These are phyloP conservation scores for Aspidapion aeneum DNA, from an alignment of 2,888 invertebrate species.

Conservation along the genomic window DNA sequence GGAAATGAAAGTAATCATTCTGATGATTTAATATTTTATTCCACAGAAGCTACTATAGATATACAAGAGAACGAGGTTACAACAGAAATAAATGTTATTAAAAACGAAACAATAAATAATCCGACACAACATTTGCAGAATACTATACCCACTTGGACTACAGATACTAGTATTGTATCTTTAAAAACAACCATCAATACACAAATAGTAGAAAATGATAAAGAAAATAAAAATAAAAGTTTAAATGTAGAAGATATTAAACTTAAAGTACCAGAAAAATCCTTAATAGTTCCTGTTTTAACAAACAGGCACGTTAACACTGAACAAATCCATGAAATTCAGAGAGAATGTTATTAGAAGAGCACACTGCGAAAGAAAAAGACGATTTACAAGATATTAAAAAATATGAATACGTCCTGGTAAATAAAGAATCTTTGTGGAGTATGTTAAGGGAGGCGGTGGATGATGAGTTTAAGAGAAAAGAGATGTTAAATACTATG, in stretches of 20 bases:
- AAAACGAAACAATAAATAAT: neutral
- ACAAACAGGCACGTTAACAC: conserved; percentile 37
- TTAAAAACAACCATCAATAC: neutral
- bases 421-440: conserved; percentile 60
- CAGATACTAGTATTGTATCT: neutral
- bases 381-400: conserved; percentile 39
- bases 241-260: neutral
- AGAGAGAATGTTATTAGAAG: conserved; percentile 13
- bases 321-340: conserved; percentile 31
- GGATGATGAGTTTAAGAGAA: conserved; percentile 36
- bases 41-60: neutral
- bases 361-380: conserved; percentile 28
- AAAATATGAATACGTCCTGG: conserved; percentile 54
- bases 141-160: neutral
- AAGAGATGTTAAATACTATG: conserved; percentile 21
- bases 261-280: neutral
- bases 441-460: conserved; percentile 58
- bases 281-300: neutral
- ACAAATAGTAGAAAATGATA: neutral
- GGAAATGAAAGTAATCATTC: neutral
- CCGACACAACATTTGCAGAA: neutral
- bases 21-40: neutral
- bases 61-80: neutral
- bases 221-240: neutral
- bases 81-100: neutral